Conservation (phyloP, 2,888 invertebrate genomes). For the Cephus pulcher region DNA sequence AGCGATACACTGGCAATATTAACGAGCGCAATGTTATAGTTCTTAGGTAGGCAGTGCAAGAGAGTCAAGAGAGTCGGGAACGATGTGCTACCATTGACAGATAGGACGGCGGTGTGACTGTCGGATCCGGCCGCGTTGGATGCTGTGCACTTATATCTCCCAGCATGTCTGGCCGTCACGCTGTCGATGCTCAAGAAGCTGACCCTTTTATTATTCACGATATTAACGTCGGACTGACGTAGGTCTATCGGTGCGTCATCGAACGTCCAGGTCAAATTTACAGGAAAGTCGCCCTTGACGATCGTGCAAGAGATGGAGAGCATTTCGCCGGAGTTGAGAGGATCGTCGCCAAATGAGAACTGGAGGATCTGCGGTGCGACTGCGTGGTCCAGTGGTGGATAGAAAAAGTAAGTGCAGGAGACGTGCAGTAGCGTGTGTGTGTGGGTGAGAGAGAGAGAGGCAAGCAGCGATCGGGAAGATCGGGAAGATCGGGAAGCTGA, state of each 20-base stretch:
- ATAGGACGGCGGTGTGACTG: slow-evolving; percentile 73
- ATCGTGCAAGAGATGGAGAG: slow-evolving; percentile 72
- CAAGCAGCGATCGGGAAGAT: too few species aligned
- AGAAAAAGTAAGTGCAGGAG: background rate
- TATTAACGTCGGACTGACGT: slow-evolving; percentile 73
- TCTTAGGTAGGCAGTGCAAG: too few species aligned
- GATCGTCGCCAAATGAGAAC: slow-evolving; percentile 69
- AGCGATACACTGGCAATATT: too few species aligned
- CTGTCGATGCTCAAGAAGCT: slow-evolving; percentile 75
- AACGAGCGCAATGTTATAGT: too few species aligned
- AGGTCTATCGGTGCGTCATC: slow-evolving; percentile 70
- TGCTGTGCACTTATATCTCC: slow-evolving; percentile 79
- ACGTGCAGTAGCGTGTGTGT: too few species aligned
- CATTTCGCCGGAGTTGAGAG: slow-evolving; percentile 70
- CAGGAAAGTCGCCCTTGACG: slow-evolving; percentile 72
- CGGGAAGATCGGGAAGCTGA: background rate
- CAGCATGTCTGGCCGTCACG: slow-evolving; percentile 75
- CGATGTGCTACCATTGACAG: slow-evolving; percentile 75
- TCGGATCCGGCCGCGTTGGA: slow-evolving; percentile 75
- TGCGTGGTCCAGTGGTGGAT: slow-evolving; percentile 46
- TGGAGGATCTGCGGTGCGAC: slow-evolving; percentile 72
- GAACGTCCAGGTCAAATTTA: slow-evolving; percentile 81
- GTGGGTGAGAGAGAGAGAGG: too few species aligned
- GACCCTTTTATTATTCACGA: slow-evolving; percentile 75
- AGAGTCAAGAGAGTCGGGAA: slow-evolving; percentile 3